Evolutionary conservation across 2,113 vertebrate species (phyloP).

Genomic region (Clarias macrocephalus): DNA sequence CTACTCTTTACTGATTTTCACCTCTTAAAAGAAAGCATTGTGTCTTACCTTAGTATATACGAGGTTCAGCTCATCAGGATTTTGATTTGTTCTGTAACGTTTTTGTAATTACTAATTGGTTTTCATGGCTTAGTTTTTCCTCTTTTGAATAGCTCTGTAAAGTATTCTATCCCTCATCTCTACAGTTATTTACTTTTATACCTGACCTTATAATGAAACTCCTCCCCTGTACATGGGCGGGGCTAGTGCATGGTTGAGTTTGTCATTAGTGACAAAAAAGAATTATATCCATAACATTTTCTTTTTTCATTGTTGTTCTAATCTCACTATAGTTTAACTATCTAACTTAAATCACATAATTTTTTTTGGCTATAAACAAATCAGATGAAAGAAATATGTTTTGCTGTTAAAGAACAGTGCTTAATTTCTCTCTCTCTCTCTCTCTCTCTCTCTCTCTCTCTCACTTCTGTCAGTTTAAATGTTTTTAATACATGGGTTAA

Average conservation of each 20-base stretch:
- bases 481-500: neutral
- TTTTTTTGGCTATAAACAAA: neutral
- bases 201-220: neutral
- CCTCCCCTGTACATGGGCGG: constrained; percentile 17
- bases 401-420: neutral
- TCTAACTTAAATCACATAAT: neutral
- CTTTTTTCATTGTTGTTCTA: neutral
- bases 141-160: neutral
- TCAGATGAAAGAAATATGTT: neutral
- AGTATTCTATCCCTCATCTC: neutral
- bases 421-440: neutral
- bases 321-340: neutral
- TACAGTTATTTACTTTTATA: constrained; percentile 36
- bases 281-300: neutral
- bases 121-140: neutral
- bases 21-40: neutral
- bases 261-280: neutral
- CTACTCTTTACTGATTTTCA: neutral
- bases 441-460: neutral
- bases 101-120: neutral
- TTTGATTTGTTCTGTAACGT: neutral
- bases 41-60: neutral
- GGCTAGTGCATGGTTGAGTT: neutral
- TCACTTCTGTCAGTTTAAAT: neutral
- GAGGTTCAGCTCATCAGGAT: neutral